Base-by-base conservation (phyloP, 2,113 vertebrate species). In the Falco punctatus region DNA sequence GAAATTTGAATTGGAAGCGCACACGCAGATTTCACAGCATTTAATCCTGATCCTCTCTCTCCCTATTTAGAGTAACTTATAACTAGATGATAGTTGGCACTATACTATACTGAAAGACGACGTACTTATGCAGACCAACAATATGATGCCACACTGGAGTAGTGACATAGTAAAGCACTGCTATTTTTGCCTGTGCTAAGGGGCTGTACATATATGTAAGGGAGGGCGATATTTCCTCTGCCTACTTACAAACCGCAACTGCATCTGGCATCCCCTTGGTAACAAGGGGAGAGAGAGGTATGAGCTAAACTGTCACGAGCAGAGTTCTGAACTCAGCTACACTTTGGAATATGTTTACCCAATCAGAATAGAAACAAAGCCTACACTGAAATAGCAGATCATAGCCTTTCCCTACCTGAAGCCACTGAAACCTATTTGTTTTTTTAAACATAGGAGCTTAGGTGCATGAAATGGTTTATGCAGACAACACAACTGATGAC, bases 321-420 rank as follows among this genome's bases (percentile, higher is more conserved):
- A 15, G 42, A 62, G 15, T 49, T 52, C 20, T 2, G 10, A 88
- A 52, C 7, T 30, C 40, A 11, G 49, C n/a, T 57, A 75, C 49
- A 65, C 12, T 64, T 13, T 20, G 35, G 24, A 65, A 30, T 51
- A n/a, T 0, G 3, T 24, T 73, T 32, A 84, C 3, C 16, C 12
- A 8, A 62, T 30, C 13, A 54, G n/a, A 92, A 49, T 10, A 82
- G n/a, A 90, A 92, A 67, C 2, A 62, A 67, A 64, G 11, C 4
- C 66, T 35, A 26, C 28, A 28, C 1, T 0, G 1, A 71, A 59
- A 54, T 35, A 28, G 46, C 0, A 51, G 8, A 67, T 44, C 12
- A 30, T 2, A 64, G 26, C 33, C 28, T 73, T 46, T 54, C 4
- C 4, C 28, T 57, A 61, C 20, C 11, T 16, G 14, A 75, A 27